phyloP scores from a whole-genome alignment of 2,797 vertebrate genomes.

The Cetoscarus ocellatus region DNA sequence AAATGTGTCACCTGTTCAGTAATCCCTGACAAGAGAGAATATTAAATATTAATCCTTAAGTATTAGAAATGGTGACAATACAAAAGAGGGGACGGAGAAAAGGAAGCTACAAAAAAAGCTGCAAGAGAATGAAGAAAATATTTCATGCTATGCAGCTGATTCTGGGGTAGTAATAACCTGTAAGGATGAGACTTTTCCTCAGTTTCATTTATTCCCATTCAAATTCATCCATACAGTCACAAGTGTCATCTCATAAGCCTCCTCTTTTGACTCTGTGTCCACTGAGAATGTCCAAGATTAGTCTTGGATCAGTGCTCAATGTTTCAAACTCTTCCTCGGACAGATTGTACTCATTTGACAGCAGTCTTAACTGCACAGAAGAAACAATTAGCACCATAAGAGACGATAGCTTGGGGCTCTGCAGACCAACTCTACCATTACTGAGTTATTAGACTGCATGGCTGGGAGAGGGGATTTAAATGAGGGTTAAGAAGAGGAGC shows the following conservation, averaged over 20 bases:
- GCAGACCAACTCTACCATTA: constrained; percentile 70
- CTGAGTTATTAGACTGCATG: constrained; percentile 65
- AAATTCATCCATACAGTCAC: constrained; percentile 24
- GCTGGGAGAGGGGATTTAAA: constrained; percentile 32
- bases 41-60: constrained; percentile 78
- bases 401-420: constrained; percentile 65
- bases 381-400: constrained; percentile 80
- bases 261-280: constrained; percentile 50
- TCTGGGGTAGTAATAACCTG: constrained; percentile 37
- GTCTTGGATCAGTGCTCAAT: constrained; percentile 57
- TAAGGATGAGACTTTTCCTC: constrained; percentile 31
- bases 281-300: constrained; percentile 66
- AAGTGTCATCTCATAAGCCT: constrained; percentile 53
- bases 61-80: constrained; percentile 65
- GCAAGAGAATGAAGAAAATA: constrained; percentile 21
- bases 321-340: constrained; percentile 62
- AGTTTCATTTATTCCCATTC: constrained; percentile 18
- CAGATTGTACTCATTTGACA: constrained; percentile 75
- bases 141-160: constrained; percentile 29
- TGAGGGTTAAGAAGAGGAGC: constrained; percentile 23
- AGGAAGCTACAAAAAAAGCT: constrained; percentile 10
- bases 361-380: constrained; percentile 67
- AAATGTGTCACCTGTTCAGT: constrained; percentile 76
- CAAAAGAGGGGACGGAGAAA: not conserved
- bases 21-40: constrained; percentile 73